Evolutionary conservation across 2,113 vertebrate genomes (phyloP).

Genomic region (Eulemur rufifrons): DNA sequence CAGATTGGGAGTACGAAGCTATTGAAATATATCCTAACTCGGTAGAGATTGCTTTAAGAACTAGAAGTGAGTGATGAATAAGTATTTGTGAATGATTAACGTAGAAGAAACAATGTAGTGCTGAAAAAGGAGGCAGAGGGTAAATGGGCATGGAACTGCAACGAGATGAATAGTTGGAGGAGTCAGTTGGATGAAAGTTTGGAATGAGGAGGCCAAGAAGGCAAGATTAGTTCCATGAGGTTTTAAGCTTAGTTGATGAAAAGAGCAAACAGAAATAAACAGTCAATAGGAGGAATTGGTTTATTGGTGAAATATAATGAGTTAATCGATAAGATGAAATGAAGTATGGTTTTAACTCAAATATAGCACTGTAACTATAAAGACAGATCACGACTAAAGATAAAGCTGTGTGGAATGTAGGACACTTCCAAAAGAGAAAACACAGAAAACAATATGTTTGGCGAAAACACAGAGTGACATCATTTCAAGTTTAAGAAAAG

Average conservation of each 20-base stretch:
- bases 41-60: neutral
- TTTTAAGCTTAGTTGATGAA: neutral
- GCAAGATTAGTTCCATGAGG: neutral
- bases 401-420: neutral
- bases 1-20: neutral
- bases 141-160: neutral
- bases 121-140: neutral
- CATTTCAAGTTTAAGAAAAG: neutral
- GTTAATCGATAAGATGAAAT: neutral
- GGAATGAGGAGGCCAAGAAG: neutral
- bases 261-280: neutral
- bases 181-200: neutral
- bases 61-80: neutral
- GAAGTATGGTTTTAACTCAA: neutral
- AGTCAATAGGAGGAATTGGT: neutral
- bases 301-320: neutral
- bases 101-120: neutral
- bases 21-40: neutral
- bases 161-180: neutral
- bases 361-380: neutral
- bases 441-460: neutral
- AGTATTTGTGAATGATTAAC: neutral
- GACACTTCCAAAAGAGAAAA: neutral
- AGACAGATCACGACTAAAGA: neutral
- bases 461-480: neutral